These are phyloP conservation scores for Odocoileus virginianus DNA, from an alignment of 2,113 vertebrate species.

Conservation along the genomic window DNA sequence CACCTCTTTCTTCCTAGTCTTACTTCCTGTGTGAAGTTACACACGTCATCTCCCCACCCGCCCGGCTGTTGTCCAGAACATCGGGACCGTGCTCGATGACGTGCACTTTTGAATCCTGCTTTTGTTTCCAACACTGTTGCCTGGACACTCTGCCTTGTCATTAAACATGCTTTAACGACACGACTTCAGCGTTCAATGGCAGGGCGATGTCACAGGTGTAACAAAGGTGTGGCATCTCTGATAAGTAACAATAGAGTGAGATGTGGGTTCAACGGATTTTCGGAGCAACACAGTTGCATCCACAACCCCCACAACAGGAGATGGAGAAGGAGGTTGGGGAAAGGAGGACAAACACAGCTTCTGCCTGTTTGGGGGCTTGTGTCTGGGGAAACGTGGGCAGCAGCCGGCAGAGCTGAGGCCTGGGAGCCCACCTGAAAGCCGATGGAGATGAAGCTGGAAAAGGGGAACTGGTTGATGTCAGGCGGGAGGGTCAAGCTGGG, in stretches of 20 bases:
- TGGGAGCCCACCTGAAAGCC: conserved; percentile 79
- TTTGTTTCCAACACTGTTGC: not conserved
- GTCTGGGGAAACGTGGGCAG: fast-evolving
- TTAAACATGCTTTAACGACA: not conserved
- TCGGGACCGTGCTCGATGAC: fast-evolving
- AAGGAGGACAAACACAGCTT: not conserved
- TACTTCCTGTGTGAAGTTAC: not conserved
- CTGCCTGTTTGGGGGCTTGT: not conserved
- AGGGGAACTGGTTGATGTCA: conserved; percentile 85
- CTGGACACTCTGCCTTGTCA: not conserved
- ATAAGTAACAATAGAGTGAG: not conserved
- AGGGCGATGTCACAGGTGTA: too few species aligned
- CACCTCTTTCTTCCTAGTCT: not conserved
- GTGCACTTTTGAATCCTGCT: not conserved
- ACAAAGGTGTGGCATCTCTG: not conserved
- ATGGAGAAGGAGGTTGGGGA: not conserved
- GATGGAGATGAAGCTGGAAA: conserved; percentile 84
- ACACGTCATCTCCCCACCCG: not conserved
- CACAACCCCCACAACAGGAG: not conserved
- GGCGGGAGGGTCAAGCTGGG: conserved; percentile 80
- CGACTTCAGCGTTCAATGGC: fast-evolving
- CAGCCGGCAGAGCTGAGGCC: not conserved
- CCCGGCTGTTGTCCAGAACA: not conserved
- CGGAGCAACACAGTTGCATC: not conserved
- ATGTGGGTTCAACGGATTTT: fast-evolving